Percentiles rank a stretch among this genome's conserved stretches.
These are phyloP conservation scores for Cyphomyrus discorhynchus DNA, from an alignment of 2,113 vertebrate genomes.

Conservation along the genomic window DNA sequence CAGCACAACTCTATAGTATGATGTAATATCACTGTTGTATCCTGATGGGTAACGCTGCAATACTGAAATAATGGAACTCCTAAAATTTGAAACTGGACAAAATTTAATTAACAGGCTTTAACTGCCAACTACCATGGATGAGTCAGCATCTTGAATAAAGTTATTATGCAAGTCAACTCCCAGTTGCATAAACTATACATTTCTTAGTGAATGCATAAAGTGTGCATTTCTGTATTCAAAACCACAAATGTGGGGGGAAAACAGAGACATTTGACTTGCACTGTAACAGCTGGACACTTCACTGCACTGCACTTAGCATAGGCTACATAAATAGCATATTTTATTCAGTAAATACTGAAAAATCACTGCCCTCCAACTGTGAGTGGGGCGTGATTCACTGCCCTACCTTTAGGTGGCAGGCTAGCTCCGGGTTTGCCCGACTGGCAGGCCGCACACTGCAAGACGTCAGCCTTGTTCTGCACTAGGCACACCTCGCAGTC, in stretches of 20 bases:
- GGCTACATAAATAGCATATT: background rate
- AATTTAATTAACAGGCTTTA: background rate
- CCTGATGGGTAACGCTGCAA: background rate
- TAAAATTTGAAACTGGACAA: background rate
- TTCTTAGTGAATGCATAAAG: background rate
- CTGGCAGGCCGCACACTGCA: constrained; percentile 79
- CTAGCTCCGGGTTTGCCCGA: constrained; percentile 74
- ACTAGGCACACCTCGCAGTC: constrained; percentile 79
- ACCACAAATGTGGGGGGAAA: background rate
- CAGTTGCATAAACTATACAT: background rate
- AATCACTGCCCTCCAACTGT: background rate
- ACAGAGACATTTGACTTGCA: background rate
- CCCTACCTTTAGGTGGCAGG: constrained; percentile 75
- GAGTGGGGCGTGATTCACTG: background rate
- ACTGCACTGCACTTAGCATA: background rate
- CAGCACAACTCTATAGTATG: background rate
- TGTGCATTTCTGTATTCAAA: background rate
- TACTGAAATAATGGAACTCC: background rate
- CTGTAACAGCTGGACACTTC: background rate
- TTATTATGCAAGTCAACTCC: background rate
- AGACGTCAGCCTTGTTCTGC: constrained; percentile 75
- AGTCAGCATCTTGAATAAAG: background rate
- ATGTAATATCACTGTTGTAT: background rate
- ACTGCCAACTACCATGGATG: background rate
- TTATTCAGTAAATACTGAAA: background rate